Evolutionary conservation across 2,888 invertebrate species (phyloP), one percentile per base, ranked within the genome.

Genomic region (Meiosimyza platycephala): DNA sequence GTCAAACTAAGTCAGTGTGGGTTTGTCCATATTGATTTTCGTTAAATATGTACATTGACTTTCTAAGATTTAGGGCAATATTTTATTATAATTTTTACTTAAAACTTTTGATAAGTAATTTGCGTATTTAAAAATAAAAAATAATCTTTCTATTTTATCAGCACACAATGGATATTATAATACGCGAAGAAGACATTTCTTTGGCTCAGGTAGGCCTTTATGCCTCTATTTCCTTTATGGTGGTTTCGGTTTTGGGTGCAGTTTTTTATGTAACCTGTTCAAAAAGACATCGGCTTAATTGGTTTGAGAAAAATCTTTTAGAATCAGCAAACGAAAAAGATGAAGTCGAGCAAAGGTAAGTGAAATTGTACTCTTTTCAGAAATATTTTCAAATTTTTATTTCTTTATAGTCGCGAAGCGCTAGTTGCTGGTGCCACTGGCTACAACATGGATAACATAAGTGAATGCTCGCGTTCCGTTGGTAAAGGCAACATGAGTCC

Each of bases 251-350:
- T 0, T 79, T 88, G 16, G 87, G 88, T 33, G 83, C 88, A 0
- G 83, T 89, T 6, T 78, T 90, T 3, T 90, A 90, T 76, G 87
- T 90, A 48, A 88, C 88, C 63, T 90, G 90, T 80, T 89, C 89
- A 18, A 87, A 87, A 72, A 88, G 88, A 59, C 90, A 89, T 80
- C 86, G 89, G 51, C 86, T 90, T 54, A 90, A 90, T 82, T 90
- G 90, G 90, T 90, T 90, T 78, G 90, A 90, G 82, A 88, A 89
- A 76, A 89, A 88, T 75, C 83, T 90, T 7, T 81, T 90, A 47
- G 90, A 90, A 77, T 88, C 89, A 0, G 89, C 89, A 22, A 83
- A 79, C 51, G 88, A 88, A 75, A 85, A 83, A 75, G 87, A 85
- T 64, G 87, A 86, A 62, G 81, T 87, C 48, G 86, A 83, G 22